These are phyloP conservation scores for Antennarius striatus DNA, from an alignment of 2,113 vertebrate species.

Conservation along the genomic window DNA sequence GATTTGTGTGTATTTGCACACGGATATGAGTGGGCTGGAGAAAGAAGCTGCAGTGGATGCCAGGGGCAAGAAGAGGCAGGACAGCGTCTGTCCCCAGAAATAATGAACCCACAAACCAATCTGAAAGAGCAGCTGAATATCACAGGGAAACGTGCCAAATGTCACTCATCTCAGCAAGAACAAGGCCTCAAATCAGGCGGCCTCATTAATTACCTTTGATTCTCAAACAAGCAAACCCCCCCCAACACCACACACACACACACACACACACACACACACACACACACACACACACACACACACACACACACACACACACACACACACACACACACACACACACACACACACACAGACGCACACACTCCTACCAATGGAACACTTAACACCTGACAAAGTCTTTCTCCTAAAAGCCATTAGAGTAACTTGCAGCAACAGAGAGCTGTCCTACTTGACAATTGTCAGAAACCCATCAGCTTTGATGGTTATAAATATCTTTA, in stretches of 20 bases:
- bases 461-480: constrained; percentile 48
- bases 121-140: constrained; percentile 27
- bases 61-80: constrained; percentile 44
- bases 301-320: too few species aligned
- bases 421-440: constrained; percentile 33
- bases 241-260: too few species aligned
- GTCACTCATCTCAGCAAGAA: constrained; percentile 31
- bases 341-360: too few species aligned
- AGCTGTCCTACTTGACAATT: constrained; percentile 57
- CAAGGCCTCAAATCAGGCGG: constrained; percentile 17
- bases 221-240: constrained; percentile 13
- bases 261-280: too few species aligned
- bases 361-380: not conserved
- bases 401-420: constrained; percentile 31
- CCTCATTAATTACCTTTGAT: constrained; percentile 20
- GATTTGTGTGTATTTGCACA: constrained; percentile 45
- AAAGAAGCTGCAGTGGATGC: constrained; percentile 46
- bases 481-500: constrained; percentile 49
- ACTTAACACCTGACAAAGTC: constrained; percentile 23
- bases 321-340: too few species aligned
- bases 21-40: constrained; percentile 47
- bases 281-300: too few species aligned
- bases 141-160: constrained; percentile 10
- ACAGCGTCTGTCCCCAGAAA: constrained; percentile 28
- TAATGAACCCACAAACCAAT: constrained; percentile 39